phyloP scores from a whole-genome alignment of 2,797 vertebrate genomes.

The Atherinosoma microstoma region DNA sequence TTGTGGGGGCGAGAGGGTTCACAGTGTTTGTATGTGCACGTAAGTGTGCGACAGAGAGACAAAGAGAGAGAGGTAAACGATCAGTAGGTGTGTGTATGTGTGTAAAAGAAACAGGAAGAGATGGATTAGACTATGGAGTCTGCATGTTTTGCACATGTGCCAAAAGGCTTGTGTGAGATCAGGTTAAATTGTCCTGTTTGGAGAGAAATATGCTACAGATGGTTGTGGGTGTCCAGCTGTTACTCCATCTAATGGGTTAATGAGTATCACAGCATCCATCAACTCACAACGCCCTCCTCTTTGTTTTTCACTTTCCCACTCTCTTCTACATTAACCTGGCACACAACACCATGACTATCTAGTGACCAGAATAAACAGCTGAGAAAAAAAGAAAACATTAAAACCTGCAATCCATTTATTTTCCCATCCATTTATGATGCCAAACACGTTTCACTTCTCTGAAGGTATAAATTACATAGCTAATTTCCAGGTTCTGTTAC shows the following conservation, averaged over 20 bases:
- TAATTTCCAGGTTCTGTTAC: slow-evolving; percentile 40
- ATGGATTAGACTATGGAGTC: slow-evolving; percentile 14
- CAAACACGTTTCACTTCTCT: slow-evolving; percentile 39
- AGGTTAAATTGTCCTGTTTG: slow-evolving; percentile 67
- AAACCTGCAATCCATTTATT: slow-evolving; percentile 13
- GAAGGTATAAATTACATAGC: slow-evolving; percentile 45
- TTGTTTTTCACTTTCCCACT: slow-evolving; percentile 34
- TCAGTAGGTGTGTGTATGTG: slow-evolving; percentile 17
- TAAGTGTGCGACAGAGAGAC: slow-evolving; percentile 28
- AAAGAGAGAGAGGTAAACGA: slow-evolving; percentile 19
- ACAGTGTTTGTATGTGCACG: slow-evolving; percentile 28
- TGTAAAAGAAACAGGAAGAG: slow-evolving; percentile 16
- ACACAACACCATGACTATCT: slow-evolving; percentile 23
- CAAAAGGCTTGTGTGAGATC: slow-evolving; percentile 22
- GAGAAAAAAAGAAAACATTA: neutral
- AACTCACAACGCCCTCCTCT: slow-evolving; percentile 32
- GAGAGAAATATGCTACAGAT: slow-evolving; percentile 67
- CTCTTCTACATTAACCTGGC: slow-evolving; percentile 47
- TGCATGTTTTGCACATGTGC: slow-evolving; percentile 9
- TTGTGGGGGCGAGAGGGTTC: slow-evolving; percentile 63
- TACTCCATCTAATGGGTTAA: slow-evolving; percentile 71
- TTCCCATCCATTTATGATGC: slow-evolving; percentile 28
- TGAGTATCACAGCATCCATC: slow-evolving; percentile 62
- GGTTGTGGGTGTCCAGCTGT: slow-evolving; percentile 74
- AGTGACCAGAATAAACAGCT: slow-evolving; percentile 10